These are phyloP conservation scores for Trachelus stipa DNA, from an alignment of 2,888 invertebrate species.

Conservation along the genomic window DNA sequence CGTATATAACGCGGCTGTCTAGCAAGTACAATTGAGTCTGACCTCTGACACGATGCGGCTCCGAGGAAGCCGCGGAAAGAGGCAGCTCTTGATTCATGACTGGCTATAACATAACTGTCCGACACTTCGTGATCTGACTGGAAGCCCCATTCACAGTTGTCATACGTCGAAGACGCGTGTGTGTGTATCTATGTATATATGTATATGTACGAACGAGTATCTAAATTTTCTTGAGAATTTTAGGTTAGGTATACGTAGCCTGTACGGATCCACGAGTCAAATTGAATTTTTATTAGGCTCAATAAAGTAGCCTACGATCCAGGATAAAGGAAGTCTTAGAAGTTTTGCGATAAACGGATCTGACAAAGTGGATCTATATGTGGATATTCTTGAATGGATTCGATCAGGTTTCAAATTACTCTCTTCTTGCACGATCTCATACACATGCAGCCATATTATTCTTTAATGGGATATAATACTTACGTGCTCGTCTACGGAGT, in stretches of 20 bases:
- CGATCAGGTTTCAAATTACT: constrained; percentile 1
- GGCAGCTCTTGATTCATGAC: constrained; percentile 45
- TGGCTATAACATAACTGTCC: constrained; percentile 33
- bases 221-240: no score
- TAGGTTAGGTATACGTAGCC: no score
- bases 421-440: no score
- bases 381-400: constrained; percentile 28
- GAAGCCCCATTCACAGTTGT: no score
- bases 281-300: no score
- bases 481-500: constrained; percentile 98
- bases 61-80: constrained; percentile 37
- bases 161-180: no score
- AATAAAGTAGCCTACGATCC: not conserved
- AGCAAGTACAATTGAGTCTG: constrained; percentile 42
- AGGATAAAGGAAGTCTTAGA: constrained; percentile 39
- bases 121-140: constrained; percentile 34
- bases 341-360: constrained; percentile 45
- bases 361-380: constrained; percentile 40
- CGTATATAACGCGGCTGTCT: constrained; percentile 33
- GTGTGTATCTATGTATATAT: no score
- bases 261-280: no score
- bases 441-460: no score
- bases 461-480: constrained; percentile 68
- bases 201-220: no score
- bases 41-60: constrained; percentile 39